A percentile compares a stretch with the other conserved stretches of the same genome.
These are phyloP conservation scores for Australoheros scitulus DNA, from an alignment of 2,113 vertebrate genomes.

Conservation along the genomic window DNA sequence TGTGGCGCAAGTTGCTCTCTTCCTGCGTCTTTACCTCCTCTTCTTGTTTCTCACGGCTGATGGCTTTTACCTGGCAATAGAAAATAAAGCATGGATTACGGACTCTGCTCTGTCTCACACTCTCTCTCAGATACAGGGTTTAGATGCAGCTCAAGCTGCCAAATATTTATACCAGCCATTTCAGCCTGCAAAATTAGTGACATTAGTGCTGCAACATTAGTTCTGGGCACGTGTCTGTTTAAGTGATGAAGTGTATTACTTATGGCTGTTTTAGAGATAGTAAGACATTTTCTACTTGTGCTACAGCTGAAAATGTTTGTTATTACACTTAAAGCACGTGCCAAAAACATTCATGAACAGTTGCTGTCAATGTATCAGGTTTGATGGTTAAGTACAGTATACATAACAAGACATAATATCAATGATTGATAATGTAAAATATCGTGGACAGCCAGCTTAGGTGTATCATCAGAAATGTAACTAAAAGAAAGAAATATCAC, in stretches of 20 bases:
- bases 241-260: background rate
- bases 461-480: background rate
- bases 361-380: background rate
- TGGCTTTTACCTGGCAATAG: constrained; percentile 88
- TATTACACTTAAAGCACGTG: background rate
- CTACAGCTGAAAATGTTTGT: background rate
- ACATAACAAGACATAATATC: background rate
- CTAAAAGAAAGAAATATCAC: background rate
- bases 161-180: background rate
- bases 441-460: background rate
- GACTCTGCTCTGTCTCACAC: background rate
- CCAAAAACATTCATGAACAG: background rate
- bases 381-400: background rate
- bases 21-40: constrained; percentile 93
- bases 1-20: constrained; percentile 92
- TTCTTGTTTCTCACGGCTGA: constrained; percentile 96
- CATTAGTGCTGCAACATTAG: too few relatives aligned
- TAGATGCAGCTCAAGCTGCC: background rate
- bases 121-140: background rate
- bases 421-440: background rate
- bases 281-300: background rate
- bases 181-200: background rate
- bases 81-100: background rate
- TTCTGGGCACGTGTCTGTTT: background rate
- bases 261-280: background rate